Evolutionary conservation across 2,888 invertebrate genomes (phyloP).

Genomic region (Tinea semifulvella): DNA sequence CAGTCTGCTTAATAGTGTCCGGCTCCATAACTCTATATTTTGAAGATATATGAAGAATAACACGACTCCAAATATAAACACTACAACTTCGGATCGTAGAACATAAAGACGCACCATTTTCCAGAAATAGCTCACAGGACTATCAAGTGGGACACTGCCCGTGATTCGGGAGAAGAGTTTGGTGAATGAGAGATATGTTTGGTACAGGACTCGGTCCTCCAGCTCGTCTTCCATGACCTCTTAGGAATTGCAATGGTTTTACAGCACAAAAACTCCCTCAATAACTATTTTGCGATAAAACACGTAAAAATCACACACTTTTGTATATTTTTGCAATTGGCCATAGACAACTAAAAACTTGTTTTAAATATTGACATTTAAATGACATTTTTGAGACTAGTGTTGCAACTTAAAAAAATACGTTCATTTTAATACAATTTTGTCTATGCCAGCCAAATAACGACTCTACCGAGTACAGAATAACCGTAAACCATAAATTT

Average conservation of each 20-base stretch:
- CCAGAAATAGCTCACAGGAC: conserved; percentile 80
- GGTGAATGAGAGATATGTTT: conserved; percentile 87
- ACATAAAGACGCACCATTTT: conserved; percentile 80
- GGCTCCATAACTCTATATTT: conserved; percentile 85
- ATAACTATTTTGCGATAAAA: conserved; percentile 1
- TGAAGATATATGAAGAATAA: conserved; percentile 82
- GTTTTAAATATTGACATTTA: not conserved
- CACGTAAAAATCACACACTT: not conserved
- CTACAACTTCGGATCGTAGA: conserved; percentile 80
- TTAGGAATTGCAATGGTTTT: not conserved
- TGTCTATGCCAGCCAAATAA: too few species aligned
- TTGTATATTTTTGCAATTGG: not conserved
- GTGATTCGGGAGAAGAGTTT: conserved; percentile 85
- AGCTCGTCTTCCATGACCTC: conserved; percentile 89
- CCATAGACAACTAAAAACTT: not conserved
- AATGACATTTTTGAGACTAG: too few species aligned
- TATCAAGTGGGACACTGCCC: conserved; percentile 80
- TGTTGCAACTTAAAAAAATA: too few species aligned
- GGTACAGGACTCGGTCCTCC: conserved; percentile 87
- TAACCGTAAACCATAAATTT: too few species aligned
- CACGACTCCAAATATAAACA: conserved; percentile 75
- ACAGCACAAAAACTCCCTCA: not conserved
- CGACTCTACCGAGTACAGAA: too few species aligned
- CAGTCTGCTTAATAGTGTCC: conserved; percentile 74
- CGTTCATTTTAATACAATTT: too few species aligned